Conservation (phyloP, 2,888 invertebrate species). For the Napeogenes inachia region DNA sequence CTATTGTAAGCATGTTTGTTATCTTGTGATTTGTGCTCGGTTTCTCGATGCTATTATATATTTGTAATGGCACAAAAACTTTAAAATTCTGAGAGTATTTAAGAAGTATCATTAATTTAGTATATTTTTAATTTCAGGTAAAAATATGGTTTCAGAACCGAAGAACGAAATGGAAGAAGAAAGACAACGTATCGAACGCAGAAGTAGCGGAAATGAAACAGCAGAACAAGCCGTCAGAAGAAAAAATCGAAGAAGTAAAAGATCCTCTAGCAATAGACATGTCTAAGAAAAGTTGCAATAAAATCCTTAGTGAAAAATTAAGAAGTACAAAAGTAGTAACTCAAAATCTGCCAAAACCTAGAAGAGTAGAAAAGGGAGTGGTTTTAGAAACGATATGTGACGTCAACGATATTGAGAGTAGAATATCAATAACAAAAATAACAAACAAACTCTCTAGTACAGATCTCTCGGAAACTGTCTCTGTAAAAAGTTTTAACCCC, state of each 20-base stretch:
- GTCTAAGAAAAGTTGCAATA: constrained; percentile 65
- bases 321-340: constrained; percentile 50
- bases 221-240: constrained; percentile 61
- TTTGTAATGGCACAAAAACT: too few relatives aligned
- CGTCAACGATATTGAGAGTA: constrained; percentile 68
- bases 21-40: too few relatives aligned
- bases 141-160: constrained; percentile 95
- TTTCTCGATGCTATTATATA: too few relatives aligned
- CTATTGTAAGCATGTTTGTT: background rate
- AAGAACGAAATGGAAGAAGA: constrained; percentile 87
- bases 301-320: constrained; percentile 62
- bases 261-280: constrained; percentile 66
- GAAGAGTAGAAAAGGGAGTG: constrained; percentile 62
- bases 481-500: constrained; percentile 65
- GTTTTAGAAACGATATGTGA: constrained; percentile 62
- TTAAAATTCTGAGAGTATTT: background rate
- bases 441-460: constrained; percentile 68
- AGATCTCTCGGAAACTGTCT: constrained; percentile 54
- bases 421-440: constrained; percentile 74
- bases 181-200: constrained; percentile 92
- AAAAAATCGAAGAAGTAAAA: constrained; percentile 50
- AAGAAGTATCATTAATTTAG: background rate
- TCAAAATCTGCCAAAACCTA: constrained; percentile 50
- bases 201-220: constrained; percentile 91
- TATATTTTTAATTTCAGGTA: constrained; percentile 76